Evolutionary conservation across 2,797 vertebrate genomes (phyloP).

Genomic region (Phylloscopus collybita): DNA sequence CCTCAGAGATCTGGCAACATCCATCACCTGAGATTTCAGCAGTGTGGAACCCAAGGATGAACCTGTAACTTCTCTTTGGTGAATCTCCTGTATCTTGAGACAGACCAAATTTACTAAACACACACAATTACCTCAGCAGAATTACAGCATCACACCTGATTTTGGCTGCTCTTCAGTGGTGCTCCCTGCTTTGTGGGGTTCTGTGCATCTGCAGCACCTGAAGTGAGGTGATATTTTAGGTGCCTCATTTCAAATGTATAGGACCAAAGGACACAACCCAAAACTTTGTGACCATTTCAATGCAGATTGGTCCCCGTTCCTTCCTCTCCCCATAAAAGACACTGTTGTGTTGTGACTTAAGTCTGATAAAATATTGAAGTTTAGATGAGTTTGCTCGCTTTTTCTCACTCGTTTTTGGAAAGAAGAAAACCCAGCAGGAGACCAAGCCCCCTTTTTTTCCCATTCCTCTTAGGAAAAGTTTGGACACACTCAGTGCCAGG

Average conservation of each 20-base stretch:
- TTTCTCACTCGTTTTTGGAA: neutral
- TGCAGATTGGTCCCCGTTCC: neutral
- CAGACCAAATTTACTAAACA: neutral
- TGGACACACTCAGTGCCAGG: neutral
- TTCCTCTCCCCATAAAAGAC: neutral
- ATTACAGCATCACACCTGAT: neutral
- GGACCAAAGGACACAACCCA: neutral
- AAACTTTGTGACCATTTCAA: neutral
- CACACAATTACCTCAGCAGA: neutral
- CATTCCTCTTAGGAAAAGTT: neutral
- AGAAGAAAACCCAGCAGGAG: neutral
- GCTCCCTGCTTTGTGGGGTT: neutral
- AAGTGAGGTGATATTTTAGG: neutral
- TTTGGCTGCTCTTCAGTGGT: neutral
- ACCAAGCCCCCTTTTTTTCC: accelerated
- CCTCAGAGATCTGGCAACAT: neutral
- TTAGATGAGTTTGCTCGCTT: neutral
- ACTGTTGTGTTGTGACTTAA: neutral
- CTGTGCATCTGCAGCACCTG: neutral
- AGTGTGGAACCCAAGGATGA: neutral
- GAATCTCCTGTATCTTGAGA: neutral
- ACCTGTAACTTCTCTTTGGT: neutral
- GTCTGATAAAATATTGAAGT: neutral
- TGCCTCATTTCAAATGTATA: neutral
- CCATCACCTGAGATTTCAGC: neutral